Evolutionary conservation across 2,113 vertebrate genomes (phyloP).

Genomic region (Pseudorhombus dupliciocellatus): DNA sequence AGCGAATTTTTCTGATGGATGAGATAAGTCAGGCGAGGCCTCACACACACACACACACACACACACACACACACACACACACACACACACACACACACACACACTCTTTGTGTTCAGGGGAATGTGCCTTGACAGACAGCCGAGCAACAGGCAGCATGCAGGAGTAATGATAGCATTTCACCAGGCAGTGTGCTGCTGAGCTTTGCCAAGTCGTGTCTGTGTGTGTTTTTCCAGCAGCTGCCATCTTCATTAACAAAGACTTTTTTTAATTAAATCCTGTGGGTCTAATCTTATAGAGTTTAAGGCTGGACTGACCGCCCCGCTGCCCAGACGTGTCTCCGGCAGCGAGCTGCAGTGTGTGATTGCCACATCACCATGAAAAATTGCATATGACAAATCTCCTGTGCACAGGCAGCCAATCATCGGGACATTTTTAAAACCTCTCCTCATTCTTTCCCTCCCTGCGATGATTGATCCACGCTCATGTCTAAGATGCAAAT

Average conservation of each 20-base stretch:
- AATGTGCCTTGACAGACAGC: slow-evolving; percentile 46
- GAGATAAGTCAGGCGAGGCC: slow-evolving; percentile 55
- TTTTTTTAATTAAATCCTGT: slow-evolving; percentile 21
- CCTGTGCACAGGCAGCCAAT: slow-evolving; percentile 41
- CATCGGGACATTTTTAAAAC: slow-evolving; percentile 59
- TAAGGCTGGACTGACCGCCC: neutral
- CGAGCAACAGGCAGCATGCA: slow-evolving; percentile 55
- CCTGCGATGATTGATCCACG: slow-evolving; percentile 51
- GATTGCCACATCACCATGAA: slow-evolving; percentile 23
- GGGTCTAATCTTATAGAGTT: neutral
- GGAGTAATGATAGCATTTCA: slow-evolving; percentile 38
- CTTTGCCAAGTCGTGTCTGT: neutral
- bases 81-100: no score
- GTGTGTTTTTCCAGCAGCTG: neutral
- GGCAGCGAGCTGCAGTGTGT: neutral
- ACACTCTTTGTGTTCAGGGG: slow-evolving; percentile 20
- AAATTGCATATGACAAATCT: slow-evolving; percentile 34
- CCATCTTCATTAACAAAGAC: slow-evolving; percentile 21
- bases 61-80: slow-evolving; percentile 19
- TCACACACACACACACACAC: slow-evolving; percentile 8
- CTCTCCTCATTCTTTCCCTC: slow-evolving; percentile 47
- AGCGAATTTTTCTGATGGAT: slow-evolving; percentile 69
- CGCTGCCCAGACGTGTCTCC: neutral
- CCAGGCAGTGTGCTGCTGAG: neutral
- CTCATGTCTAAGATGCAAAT: slow-evolving; percentile 60